Conservation (phyloP, 2,797 vertebrate species). For the Hephaestus fuliginosus region DNA sequence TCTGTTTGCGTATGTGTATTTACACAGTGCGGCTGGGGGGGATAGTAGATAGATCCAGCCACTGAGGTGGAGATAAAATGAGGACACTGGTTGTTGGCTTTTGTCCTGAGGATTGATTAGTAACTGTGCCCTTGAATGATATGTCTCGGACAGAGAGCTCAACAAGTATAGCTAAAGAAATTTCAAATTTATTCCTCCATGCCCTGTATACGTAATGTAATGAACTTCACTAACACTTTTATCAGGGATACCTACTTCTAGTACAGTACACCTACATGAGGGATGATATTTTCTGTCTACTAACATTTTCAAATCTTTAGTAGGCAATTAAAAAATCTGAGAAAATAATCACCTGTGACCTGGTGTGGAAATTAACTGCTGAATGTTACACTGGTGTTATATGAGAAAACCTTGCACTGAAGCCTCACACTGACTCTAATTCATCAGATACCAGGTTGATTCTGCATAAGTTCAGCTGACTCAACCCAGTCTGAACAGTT, state of each 20-base stretch:
- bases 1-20: conserved; percentile 51
- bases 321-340: too few relatives aligned
- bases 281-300: too few relatives aligned
- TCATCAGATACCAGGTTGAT: neutral
- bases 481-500: neutral
- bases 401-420: too few relatives aligned
- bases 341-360: too few relatives aligned
- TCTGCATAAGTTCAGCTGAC: neutral
- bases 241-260: neutral
- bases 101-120: conserved; percentile 29
- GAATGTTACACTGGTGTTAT: too few relatives aligned
- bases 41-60: neutral
- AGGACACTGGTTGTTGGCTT: conserved; percentile 40
- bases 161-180: neutral
- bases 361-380: too few relatives aligned
- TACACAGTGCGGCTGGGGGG: conserved; percentile 15
- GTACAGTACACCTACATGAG: too few relatives aligned
- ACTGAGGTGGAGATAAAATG: conserved; percentile 7
- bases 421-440: too few relatives aligned
- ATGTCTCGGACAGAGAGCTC: neutral
- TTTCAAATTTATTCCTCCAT: neutral
- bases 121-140: conserved; percentile 3
- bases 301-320: too few relatives aligned
- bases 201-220: neutral
- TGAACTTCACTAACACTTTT: neutral